Evolutionary conservation across 2,888 invertebrate species (phyloP).

Genomic region (Cylloceria caligata): DNA sequence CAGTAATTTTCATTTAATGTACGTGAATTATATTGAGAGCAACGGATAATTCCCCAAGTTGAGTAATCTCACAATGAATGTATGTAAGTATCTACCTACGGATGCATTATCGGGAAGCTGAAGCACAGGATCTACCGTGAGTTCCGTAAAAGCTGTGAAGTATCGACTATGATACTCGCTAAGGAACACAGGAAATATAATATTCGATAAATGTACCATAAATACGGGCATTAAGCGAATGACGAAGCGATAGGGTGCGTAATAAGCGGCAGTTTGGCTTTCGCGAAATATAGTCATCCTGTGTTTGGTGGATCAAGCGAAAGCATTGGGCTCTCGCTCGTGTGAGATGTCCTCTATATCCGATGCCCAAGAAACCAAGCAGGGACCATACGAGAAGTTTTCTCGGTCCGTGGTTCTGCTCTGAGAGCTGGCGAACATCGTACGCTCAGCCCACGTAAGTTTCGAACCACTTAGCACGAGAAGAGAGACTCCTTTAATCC

Average conservation of each 20-base stretch:
- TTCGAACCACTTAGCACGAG: constrained; percentile 68
- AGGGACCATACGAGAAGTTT: constrained; percentile 2
- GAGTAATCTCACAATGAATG: constrained; percentile 34
- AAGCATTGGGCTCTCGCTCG: constrained; percentile 22
- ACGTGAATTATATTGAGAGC: not conserved
- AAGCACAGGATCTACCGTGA: not conserved
- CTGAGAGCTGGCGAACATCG: constrained; percentile 33
- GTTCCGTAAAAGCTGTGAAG: constrained; percentile 15
- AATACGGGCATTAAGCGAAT: constrained; percentile 77
- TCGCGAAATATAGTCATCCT: constrained; percentile 5
- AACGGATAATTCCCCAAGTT: constrained; percentile 18
- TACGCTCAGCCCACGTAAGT: constrained; percentile 66
- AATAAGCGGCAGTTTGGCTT: constrained; percentile 60
- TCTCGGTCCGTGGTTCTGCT: constrained; percentile 14
- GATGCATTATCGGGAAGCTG: constrained; percentile 47
- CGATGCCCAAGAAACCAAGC: constrained; percentile 7
- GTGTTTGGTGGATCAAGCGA: constrained; percentile 37
- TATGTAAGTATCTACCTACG: constrained; percentile 50
- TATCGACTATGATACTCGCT: constrained; percentile 17
- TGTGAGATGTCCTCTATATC: constrained; percentile 37
- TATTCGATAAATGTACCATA: constrained; percentile 77
- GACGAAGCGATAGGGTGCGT: constrained; percentile 73
- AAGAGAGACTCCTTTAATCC: constrained; percentile 76
- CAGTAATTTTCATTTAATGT: constrained; percentile 16
- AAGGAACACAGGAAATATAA: constrained; percentile 64